Evolutionary conservation across 1,140 invertebrate genomes (phyloP).

Genomic region (Rhyacophila brunnea): DNA sequence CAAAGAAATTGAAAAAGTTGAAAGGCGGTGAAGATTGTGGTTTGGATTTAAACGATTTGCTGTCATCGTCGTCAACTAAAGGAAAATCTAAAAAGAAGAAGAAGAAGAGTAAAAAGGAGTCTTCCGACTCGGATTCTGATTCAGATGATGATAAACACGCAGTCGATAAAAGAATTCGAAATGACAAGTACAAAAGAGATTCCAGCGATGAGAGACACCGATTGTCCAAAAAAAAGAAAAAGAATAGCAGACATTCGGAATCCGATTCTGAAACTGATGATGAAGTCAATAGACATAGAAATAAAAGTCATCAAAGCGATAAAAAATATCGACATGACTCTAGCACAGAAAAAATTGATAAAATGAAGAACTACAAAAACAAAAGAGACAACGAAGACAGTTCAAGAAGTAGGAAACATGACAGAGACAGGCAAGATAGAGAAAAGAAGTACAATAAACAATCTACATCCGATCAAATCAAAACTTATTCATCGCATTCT

Average conservation of each 20-base stretch:
- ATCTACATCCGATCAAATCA: background rate
- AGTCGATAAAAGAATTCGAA: background rate
- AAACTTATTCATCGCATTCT: no score
- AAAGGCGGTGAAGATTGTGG: slow-evolving; percentile 45
- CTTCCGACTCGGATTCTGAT: slow-evolving; percentile 35
- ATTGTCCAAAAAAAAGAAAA: slow-evolving; percentile 47
- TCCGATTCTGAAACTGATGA: slow-evolving; percentile 33
- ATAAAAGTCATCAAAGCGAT: slow-evolving; percentile 17
- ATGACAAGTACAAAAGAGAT: background rate
- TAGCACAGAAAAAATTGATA: slow-evolving; percentile 33
- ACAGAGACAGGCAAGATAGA: background rate
- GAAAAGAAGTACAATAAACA: background rate
- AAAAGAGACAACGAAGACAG: slow-evolving; percentile 40
- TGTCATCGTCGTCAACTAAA: slow-evolving; percentile 4
- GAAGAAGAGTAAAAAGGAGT: slow-evolving; percentile 44
- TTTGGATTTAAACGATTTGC: slow-evolving; percentile 35
- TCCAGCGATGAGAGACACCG: slow-evolving; percentile 47
- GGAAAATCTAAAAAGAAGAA: slow-evolving; percentile 38
- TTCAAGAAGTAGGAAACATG: slow-evolving; percentile 28
- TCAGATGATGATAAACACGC: slow-evolving; percentile 36
- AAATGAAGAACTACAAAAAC: slow-evolving; percentile 41
- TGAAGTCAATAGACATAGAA: slow-evolving; percentile 36
- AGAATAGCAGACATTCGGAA: slow-evolving; percentile 28
- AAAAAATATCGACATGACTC: slow-evolving; percentile 41
- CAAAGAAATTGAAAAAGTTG: slow-evolving; percentile 56